Base-by-base conservation (phyloP, 2,113 vertebrate genomes). In the Gymnobelideus leadbeateri region DNA sequence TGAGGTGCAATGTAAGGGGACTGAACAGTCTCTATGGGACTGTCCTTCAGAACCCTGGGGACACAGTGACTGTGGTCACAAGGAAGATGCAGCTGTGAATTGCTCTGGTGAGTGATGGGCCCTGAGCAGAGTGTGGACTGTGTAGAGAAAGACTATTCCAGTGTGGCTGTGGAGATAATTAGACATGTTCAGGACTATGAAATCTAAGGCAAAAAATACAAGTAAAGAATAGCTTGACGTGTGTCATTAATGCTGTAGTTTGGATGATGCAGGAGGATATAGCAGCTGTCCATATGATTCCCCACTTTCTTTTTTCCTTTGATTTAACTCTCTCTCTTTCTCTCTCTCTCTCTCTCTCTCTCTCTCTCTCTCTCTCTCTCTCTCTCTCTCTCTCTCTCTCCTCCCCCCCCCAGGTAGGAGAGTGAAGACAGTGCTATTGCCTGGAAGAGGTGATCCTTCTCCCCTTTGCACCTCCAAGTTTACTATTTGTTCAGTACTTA, bases 21-120 rank as follows among this genome's bases (percentile, higher is more conserved):
- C 77, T 91, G 98, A 98, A 94, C 31, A 96, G 7, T 98, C 97
- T 89, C 96, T 98, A 47, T 98, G 98, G 98, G 97, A 96, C 90
- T 98, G 98, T 91, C 96, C 97, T 54, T 68, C 52, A 8, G 92
- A 96, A 0, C 47, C 91, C n/a, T 94, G 97, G 93, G 92, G 92
- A 0, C 43, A 96, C 51, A 97, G 94, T 77, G 90, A 92, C 52
- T 98, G 98, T 91, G 91, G 96, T 49, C 98, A 98, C 24, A 97
- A 98, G n/a, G 98, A 98, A 95, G 98, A 98, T 0, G 97, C 98
- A 50, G 98, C 96, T 2, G 98, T 98, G 92, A 51, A 97, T 90
- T 99, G 98, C 93, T 97, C 98, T 0, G 98, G 98, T 98, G 95
- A 98, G 98, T 96, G 16, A 3, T 8, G 3, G 14, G 12, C 0